Percentiles rank a stretch among this genome's conserved stretches.
These are phyloP conservation scores for Sisyra terminalis DNA, from an alignment of 2,888 invertebrate species.

Conservation along the genomic window DNA sequence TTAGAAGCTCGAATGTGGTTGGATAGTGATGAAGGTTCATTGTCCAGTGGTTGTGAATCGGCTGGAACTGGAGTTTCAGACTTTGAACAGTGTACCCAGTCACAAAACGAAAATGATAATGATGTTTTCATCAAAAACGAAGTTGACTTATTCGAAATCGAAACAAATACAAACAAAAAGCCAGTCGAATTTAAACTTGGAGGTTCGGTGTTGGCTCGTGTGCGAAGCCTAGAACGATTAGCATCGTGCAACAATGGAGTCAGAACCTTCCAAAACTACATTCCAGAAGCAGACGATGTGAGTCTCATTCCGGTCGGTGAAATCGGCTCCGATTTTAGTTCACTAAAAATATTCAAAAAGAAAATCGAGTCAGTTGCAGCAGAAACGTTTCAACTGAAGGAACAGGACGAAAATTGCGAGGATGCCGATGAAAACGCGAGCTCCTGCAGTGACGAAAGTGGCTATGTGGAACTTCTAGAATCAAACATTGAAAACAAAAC, in stretches of 20 bases:
- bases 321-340: constrained; percentile 24
- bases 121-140: constrained; percentile 14
- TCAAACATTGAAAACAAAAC: constrained; percentile 1
- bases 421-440: constrained; percentile 41
- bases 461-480: constrained; percentile 66
- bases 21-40: constrained; percentile 57
- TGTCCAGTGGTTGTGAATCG: constrained; percentile 68
- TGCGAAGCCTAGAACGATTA: constrained; percentile 21
- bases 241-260: constrained; percentile 13
- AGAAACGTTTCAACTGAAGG: constrained; percentile 14
- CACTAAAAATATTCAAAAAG: constrained; percentile 27
- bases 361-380: constrained; percentile 9
- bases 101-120: constrained; percentile 12
- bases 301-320: constrained; percentile 27
- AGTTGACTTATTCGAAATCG: constrained; percentile 17
- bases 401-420: constrained; percentile 24
- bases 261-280: constrained; percentile 14
- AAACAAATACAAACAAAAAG: constrained; percentile 15
- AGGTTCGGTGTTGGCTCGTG: constrained; percentile 21
- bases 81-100: constrained; percentile 23
- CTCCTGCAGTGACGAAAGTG: constrained; percentile 80
- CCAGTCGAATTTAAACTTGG: constrained; percentile 27
- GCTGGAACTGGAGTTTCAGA: constrained; percentile 54
- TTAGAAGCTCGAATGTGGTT: constrained; percentile 16
- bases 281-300: constrained; percentile 23